Evolutionary conservation across 2,888 invertebrate species (phyloP).

Genomic region (Sminthurides aquaticus): DNA sequence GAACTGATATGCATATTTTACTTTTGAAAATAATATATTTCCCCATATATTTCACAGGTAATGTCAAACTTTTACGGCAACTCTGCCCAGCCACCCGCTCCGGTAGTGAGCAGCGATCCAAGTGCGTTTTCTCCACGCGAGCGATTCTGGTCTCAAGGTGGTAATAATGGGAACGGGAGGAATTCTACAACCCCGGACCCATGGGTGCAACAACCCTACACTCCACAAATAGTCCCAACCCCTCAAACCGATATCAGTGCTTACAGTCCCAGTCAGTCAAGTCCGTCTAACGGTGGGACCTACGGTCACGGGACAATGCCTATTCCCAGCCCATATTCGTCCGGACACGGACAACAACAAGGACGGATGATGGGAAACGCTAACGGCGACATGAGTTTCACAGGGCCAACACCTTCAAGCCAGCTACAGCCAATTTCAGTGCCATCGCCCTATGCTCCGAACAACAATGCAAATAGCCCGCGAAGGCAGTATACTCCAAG

Average conservation of each 20-base stretch:
- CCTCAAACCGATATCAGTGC: neutral
- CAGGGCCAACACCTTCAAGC: constrained; percentile 39
- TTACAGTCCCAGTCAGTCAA: constrained; percentile 18
- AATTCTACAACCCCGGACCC: constrained; percentile 26
- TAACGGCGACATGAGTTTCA: constrained; percentile 22
- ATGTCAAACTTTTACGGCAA: constrained; percentile 32
- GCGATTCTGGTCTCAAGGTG: constrained; percentile 30
- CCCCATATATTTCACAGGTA: constrained; percentile 11
- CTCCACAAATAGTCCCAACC: constrained; percentile 30
- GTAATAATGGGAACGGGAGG: constrained; percentile 5
- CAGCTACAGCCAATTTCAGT: constrained; percentile 33
- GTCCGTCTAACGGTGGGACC: constrained; percentile 23
- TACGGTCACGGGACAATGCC: constrained; percentile 16
- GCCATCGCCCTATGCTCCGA: constrained; percentile 31
- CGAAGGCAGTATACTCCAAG: constrained; percentile 36
- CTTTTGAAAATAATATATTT: neutral
- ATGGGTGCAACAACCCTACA: constrained; percentile 24
- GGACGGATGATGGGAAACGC: constrained; percentile 5
- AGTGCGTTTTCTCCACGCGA: constrained; percentile 33
- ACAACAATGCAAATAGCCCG: constrained; percentile 26
- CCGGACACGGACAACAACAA: constrained; percentile 2
- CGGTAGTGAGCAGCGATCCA: constrained; percentile 7
- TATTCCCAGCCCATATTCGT: constrained; percentile 1
- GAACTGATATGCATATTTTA: neutral
- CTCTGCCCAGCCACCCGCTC: constrained; percentile 1